Evolutionary conservation across 2,888 invertebrate genomes (phyloP).

Genomic region (Odontomyia ornata): DNA sequence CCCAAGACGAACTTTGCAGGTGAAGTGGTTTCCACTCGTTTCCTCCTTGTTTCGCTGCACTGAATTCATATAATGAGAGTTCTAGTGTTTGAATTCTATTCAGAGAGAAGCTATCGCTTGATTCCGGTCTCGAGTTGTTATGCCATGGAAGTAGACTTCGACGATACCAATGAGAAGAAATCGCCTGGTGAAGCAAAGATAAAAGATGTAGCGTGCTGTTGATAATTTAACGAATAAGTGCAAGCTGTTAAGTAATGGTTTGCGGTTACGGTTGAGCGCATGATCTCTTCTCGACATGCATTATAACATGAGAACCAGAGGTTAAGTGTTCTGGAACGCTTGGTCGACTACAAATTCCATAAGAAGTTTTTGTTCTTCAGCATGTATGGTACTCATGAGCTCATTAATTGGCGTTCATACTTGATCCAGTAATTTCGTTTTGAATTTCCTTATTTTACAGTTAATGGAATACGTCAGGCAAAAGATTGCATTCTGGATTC

Average conservation of each 20-base stretch:
- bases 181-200: background rate
- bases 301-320: background rate
- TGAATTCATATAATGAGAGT: slow-evolving; percentile 11
- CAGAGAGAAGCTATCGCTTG: background rate
- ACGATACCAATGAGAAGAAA: background rate
- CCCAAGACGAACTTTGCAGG: background rate
- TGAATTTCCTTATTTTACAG: background rate
- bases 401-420: background rate
- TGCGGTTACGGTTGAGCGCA: background rate
- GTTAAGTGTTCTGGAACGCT: background rate
- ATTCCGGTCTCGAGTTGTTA: too few species aligned
- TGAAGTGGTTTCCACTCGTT: background rate
- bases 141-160: background rate
- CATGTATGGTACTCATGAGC: background rate
- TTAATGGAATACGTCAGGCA: too few species aligned
- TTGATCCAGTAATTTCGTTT: background rate
- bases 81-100: background rate
- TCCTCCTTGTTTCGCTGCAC: background rate
- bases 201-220: background rate
- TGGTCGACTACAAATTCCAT: background rate
- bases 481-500: too few species aligned
- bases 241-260: background rate
- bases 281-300: background rate
- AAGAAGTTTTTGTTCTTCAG: background rate
- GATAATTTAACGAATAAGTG: background rate